Evolutionary conservation across 2,113 vertebrate species (phyloP).

Genomic region (Pteruthius melanotis): DNA sequence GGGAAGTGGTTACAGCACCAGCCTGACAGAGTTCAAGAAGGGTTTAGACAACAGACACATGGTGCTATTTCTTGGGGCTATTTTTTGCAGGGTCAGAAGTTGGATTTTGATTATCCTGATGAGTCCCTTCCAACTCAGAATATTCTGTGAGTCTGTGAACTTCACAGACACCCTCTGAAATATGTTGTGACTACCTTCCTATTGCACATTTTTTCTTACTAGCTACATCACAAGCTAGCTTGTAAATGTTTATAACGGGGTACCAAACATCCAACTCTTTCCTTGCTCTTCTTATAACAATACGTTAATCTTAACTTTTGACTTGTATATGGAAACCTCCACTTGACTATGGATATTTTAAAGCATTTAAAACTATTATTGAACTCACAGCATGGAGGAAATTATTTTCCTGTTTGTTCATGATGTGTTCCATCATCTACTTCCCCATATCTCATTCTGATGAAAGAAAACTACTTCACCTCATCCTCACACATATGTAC

Average conservation of each 20-base stretch:
- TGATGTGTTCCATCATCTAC: neutral
- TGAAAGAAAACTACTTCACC: neutral
- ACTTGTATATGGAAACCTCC: neutral
- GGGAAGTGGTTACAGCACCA: neutral
- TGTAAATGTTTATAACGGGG: neutral
- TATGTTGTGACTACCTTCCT: neutral
- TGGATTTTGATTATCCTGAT: neutral
- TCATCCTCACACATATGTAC: neutral
- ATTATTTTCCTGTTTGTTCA: neutral
- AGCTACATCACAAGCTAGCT: neutral
- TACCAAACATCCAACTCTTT: neutral
- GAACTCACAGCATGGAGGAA: neutral
- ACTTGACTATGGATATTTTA: neutral
- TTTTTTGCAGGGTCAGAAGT: neutral
- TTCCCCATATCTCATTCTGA: neutral
- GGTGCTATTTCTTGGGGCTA: neutral
- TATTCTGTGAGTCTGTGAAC: neutral
- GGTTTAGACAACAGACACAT: neutral
- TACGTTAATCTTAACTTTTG: neutral
- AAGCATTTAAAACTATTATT: neutral
- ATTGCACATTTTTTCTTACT: neutral
- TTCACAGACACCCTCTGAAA: neutral
- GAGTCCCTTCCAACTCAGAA: neutral
- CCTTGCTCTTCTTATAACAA: neutral
- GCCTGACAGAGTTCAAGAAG: neutral